phyloP scores from a whole-genome alignment of 2,888 invertebrate genomes.

The Dryococelus australis region DNA sequence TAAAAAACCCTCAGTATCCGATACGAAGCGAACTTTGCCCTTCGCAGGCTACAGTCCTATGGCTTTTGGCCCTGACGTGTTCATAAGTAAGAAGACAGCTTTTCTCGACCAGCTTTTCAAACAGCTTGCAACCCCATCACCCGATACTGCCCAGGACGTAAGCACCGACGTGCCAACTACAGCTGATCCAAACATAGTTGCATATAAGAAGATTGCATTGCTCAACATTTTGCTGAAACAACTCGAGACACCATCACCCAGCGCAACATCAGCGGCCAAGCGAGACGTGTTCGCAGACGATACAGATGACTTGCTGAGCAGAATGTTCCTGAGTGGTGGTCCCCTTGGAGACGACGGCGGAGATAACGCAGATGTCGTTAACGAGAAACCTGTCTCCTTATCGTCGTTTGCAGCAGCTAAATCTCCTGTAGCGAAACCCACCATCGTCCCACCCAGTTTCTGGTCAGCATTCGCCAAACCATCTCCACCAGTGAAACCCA shows the following conservation, averaged over 20 bases:
- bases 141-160: neutral
- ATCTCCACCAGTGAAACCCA: constrained; percentile 35
- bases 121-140: constrained; percentile 28
- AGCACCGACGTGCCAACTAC: neutral
- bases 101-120: constrained; percentile 35
- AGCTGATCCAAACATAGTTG: neutral
- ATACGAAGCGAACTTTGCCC: neutral
- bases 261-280: constrained; percentile 27
- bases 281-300: constrained; percentile 12
- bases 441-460: constrained; percentile 32
- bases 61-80: constrained; percentile 33
- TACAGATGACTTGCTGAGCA: neutral
- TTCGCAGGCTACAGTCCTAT: constrained; percentile 26
- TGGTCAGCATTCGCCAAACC: constrained; percentile 29
- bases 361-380: neutral
- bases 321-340: neutral
- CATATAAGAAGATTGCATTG: neutral
- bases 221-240: neutral
- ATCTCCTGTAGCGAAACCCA: constrained; percentile 23
- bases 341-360: neutral
- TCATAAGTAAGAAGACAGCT: constrained; percentile 38
- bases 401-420: neutral
- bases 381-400: constrained; percentile 11
- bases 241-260: neutral
- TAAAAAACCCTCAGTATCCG: neutral